These are phyloP conservation scores for Augochlora pura DNA, from an alignment of 1,140 invertebrate species.

Conservation along the genomic window DNA sequence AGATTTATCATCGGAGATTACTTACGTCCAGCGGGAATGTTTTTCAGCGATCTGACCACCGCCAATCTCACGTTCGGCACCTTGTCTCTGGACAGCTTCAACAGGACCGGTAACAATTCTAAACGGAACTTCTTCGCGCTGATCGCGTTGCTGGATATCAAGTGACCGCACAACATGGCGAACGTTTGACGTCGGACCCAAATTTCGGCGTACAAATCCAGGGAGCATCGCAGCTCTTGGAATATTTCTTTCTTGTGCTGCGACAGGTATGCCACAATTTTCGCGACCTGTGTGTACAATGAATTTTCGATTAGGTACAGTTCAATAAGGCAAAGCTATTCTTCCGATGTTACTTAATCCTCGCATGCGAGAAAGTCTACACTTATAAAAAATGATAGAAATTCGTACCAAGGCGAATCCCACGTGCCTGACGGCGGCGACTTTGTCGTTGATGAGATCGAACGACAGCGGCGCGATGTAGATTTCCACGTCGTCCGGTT, in stretches of 20 bases:
- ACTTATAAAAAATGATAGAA: no score
- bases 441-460: conserved; percentile 84
- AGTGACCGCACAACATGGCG: conserved; percentile 80
- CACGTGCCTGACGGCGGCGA: conserved; percentile 84
- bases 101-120: conserved; percentile 85
- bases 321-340: background rate
- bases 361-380: no score
- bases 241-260: conserved; percentile 77
- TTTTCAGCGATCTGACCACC: conserved; percentile 83
- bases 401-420: conserved; percentile 83
- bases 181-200: conserved; percentile 87
- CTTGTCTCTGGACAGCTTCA: conserved; percentile 85
- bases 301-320: no score
- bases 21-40: conserved; percentile 76
- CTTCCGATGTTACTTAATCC: background rate
- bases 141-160: conserved; percentile 79
- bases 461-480: conserved; percentile 85
- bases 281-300: conserved; percentile 77
- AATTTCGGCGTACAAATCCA: conserved; percentile 79
- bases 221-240: conserved; percentile 66
- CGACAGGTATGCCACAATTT: conserved; percentile 79
- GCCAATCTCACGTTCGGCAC: conserved; percentile 89
- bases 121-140: conserved; percentile 82
- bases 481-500: conserved; percentile 82
- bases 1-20: conserved; percentile 45